Evolutionary conservation across 2,888 invertebrate genomes (phyloP).

Genomic region (Epirrhoe alternata): DNA sequence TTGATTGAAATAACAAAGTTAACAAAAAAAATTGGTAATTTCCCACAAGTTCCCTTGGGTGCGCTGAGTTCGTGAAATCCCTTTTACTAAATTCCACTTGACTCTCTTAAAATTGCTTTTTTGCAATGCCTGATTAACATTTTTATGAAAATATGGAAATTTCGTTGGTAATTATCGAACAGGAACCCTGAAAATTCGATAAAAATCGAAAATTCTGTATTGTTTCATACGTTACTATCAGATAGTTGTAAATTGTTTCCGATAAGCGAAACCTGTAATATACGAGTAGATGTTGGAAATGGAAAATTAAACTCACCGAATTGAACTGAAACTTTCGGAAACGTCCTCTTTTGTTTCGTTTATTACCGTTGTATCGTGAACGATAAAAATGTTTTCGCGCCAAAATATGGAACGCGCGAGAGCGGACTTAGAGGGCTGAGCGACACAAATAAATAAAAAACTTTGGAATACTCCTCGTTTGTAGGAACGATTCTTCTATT

Average conservation of each 20-base stretch:
- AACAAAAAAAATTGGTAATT: neutral
- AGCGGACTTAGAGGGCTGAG: conserved; percentile 33
- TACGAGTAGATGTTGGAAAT: neutral
- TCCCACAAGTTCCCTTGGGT: conserved; percentile 1
- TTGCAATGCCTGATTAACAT: conserved; percentile 35
- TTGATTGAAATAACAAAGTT: neutral
- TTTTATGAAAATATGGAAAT: conserved; percentile 33
- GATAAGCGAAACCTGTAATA: neutral
- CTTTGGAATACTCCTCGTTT: conserved; percentile 1
- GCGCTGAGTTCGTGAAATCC: conserved; percentile 8
- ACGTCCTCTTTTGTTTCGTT: conserved; percentile 41
- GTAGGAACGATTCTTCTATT: conserved; percentile 9
- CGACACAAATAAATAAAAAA: conserved; percentile 3
- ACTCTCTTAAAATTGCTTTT: conserved; percentile 17
- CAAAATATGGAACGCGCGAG: conserved; percentile 44
- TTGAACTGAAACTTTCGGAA: conserved; percentile 36
- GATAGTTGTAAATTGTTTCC: neutral
- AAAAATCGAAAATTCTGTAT: conserved; percentile 7
- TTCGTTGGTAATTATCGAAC: conserved; percentile 15
- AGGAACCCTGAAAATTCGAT: conserved; percentile 7
- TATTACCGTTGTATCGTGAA: conserved; percentile 45
- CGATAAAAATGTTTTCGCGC: conserved; percentile 48
- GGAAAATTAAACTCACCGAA: conserved; percentile 11
- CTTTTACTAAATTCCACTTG: conserved; percentile 13
- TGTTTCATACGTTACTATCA: neutral